Conservation (phyloP, 2,797 vertebrate genomes). For the Ptychadena robeensis region DNA sequence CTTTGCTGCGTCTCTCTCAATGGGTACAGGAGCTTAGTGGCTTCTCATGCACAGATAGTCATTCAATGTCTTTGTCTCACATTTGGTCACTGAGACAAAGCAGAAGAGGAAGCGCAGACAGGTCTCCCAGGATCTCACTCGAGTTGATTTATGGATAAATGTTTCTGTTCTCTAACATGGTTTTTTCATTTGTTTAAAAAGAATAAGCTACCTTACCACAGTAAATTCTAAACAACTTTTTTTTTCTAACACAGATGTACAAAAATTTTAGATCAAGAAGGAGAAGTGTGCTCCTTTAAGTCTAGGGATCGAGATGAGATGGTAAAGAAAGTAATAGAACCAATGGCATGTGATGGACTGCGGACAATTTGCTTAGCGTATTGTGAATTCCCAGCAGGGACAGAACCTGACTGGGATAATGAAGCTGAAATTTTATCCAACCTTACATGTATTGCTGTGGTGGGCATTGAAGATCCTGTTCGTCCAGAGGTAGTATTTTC, state of each 20-base stretch:
- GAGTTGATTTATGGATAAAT: too few species aligned
- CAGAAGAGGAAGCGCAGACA: too few species aligned
- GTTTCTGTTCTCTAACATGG: too few species aligned
- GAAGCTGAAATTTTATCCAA: conserved; percentile 89
- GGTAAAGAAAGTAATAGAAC: conserved; percentile 92
- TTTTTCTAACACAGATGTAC: conserved; percentile 80
- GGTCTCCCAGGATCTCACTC: too few species aligned
- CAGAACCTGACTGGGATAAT: conserved; percentile 88
- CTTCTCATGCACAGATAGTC: too few species aligned
- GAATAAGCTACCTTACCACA: too few species aligned
- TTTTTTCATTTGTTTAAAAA: too few species aligned
- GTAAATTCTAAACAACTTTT: not conserved
- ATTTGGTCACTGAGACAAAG: too few species aligned
- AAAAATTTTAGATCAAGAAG: conserved; percentile 83
- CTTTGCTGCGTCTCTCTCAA: too few species aligned
- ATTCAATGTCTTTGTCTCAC: too few species aligned
- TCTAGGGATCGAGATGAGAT: conserved; percentile 91
- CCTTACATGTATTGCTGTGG: conserved; percentile 89
- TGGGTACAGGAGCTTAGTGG: too few species aligned
- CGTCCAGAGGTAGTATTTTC: conserved; percentile 84
- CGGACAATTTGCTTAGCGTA: conserved; percentile 94
- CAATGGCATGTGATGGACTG: conserved; percentile 94
- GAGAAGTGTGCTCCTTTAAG: conserved; percentile 82
- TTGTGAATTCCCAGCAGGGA: conserved; percentile 82
- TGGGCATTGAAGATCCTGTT: conserved; percentile 97